Conservation (phyloP, 2,113 vertebrate genomes). For the Ctenomys sociabilis region DNA sequence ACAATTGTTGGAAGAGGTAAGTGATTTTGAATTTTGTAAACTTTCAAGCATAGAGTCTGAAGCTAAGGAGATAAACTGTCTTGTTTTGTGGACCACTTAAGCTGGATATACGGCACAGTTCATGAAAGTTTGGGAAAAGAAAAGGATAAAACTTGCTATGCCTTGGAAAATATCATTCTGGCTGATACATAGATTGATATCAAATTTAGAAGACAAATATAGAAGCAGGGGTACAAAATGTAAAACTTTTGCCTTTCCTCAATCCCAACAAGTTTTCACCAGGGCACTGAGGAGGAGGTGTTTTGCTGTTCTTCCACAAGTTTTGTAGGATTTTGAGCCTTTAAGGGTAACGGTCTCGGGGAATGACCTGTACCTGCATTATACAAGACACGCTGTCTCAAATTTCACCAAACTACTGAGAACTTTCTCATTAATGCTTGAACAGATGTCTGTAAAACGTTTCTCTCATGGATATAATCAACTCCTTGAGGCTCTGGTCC, state of each 20-base stretch:
- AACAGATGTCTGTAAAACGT: neutral
- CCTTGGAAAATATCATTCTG: neutral
- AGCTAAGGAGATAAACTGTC: neutral
- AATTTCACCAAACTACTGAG: neutral
- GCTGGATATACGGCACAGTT: neutral
- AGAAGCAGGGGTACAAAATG: neutral
- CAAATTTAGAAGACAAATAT: neutral
- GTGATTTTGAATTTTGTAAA: neutral
- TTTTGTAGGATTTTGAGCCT: neutral
- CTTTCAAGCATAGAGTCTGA: neutral
- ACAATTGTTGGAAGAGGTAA: neutral
- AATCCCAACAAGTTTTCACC: neutral
- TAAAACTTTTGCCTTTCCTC: neutral
- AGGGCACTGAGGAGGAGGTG: neutral
- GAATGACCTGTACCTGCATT: neutral
- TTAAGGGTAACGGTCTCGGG: neutral
- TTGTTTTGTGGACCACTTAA: neutral
- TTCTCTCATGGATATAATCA: neutral
- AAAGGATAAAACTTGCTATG: neutral
- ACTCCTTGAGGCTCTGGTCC: neutral
- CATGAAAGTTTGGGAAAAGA: neutral
- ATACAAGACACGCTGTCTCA: neutral
- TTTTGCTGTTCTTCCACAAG: neutral
- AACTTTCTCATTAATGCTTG: neutral
- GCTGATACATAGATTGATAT: neutral